Base-by-base conservation (phyloP, 2,113 vertebrate species). In the Hippoglossus stenolepis region DNA sequence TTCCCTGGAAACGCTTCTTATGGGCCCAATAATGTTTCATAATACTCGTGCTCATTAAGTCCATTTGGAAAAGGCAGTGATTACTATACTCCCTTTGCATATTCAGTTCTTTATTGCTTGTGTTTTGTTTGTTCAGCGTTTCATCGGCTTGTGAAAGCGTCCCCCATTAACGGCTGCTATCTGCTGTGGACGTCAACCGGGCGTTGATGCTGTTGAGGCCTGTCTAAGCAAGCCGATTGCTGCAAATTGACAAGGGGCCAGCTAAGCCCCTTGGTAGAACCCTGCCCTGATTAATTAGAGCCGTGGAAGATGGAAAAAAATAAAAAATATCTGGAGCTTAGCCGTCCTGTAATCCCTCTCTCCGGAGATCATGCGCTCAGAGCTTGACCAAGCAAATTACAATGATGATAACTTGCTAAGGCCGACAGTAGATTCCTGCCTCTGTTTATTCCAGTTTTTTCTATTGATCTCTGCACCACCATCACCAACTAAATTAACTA, bases 211-310 rank as follows among this genome's bases (percentile, higher is more conserved):
- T 79, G 77, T 43, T 47, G 47, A 56, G 82, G 69, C 70, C 79
- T 77, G 88, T 73, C 76, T 62, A 13, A 71, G 83, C 82, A 84
- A 82, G 80, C 63, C 53, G 71, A 87, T 79, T 83, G 86, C 87
- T 88, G 90, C 64, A 88, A 91, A 93, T 89, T 93, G 89, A 91
- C 90, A 77, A 82, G 88, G 77, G 87, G 85, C 89, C 74, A 65
- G 65, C 73, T 85, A 84, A 90, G 69, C 90, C 87, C 81, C 80
- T 57, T 65, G 91, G 79, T 86, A 77, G 63, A 90, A 73, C 66
- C 76, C 66, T 81, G 71, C 90, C 74, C 90, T 84, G 90, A 91
- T 89, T 93, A 88, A 91, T 93, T 91, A 92, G 89, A 89, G 82
- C 77, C 78, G 62, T 28, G 49, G 85, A 88, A 87, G 85, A 91